These are phyloP conservation scores for Hippopotamus amphibius DNA, from an alignment of 2,113 vertebrate genomes.

Conservation along the genomic window DNA sequence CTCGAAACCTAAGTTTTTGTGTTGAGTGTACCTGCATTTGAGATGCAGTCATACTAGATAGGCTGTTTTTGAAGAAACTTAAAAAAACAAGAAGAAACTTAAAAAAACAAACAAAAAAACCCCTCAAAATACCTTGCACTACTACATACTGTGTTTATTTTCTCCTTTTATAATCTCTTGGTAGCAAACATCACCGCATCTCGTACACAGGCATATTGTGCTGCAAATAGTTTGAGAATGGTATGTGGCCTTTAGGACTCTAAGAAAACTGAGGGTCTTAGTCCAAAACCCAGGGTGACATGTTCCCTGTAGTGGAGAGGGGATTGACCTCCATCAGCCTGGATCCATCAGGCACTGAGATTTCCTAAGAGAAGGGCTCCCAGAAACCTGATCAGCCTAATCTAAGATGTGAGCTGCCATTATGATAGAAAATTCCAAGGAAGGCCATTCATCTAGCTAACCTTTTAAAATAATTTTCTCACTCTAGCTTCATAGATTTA, in stretches of 20 bases:
- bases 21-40: background rate
- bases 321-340: background rate
- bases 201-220: background rate
- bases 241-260: background rate
- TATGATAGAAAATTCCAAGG: constrained; percentile 51
- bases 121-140: background rate
- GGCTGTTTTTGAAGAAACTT: constrained; percentile 39
- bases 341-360: background rate
- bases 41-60: background rate
- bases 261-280: background rate
- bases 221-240: background rate
- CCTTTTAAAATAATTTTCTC: constrained; percentile 53
- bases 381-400: constrained; percentile 1
- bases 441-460: constrained; percentile 41
- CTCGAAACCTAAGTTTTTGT: background rate
- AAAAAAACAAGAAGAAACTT: background rate
- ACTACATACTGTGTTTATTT: background rate
- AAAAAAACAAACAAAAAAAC: background rate
- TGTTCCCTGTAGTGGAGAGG: background rate
- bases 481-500: constrained; percentile 27
- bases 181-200: background rate
- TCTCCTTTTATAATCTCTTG: background rate
- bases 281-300: background rate
- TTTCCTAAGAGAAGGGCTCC: background rate
- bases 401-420: constrained; percentile 24